Evolutionary conservation across 1,140 invertebrate genomes (phyloP).

Genomic region (Ctenoplectra terminalis): DNA sequence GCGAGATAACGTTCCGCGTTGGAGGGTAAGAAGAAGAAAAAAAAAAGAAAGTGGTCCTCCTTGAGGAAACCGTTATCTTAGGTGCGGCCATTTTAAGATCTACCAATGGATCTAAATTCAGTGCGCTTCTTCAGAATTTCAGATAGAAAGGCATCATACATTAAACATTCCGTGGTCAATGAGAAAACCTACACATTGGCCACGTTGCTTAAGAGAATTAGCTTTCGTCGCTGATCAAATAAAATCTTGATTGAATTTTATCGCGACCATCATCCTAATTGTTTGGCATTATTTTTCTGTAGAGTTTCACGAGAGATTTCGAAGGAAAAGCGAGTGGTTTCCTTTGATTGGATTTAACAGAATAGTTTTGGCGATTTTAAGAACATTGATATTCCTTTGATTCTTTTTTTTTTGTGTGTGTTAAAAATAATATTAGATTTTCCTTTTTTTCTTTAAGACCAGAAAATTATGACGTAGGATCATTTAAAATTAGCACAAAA

Average conservation of each 20-base stretch:
- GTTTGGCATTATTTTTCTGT: background rate
- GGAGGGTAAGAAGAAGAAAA: slow-evolving; percentile 18
- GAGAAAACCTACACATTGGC: slow-evolving; percentile 7
- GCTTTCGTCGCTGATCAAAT: slow-evolving; percentile 26
- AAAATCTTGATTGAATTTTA: slow-evolving; percentile 18
- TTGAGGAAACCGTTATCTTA: slow-evolving; percentile 54
- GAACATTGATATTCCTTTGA: too few species aligned
- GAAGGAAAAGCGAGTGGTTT: background rate
- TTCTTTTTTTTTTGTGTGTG: too few species aligned
- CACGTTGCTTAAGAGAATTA: slow-evolving; percentile 32
- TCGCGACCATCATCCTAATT: background rate
- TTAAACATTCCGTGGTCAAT: slow-evolving; percentile 43
- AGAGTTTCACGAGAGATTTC: background rate
- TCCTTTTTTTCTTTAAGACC: too few species aligned
- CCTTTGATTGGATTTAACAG: background rate
- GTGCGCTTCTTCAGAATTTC: slow-evolving; percentile 35
- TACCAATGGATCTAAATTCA: slow-evolving; percentile 37
- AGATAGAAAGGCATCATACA: slow-evolving; percentile 48
- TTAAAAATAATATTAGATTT: too few species aligned
- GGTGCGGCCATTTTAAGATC: slow-evolving; percentile 46
- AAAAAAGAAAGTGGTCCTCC: slow-evolving; percentile 27
- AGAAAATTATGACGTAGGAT: background rate
- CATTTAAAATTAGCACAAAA: background rate
- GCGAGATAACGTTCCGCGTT: slow-evolving; percentile 51
- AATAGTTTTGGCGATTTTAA: background rate